A percentile compares a stretch with the other conserved stretches of the same genome.
These are phyloP conservation scores for Perca fluviatilis DNA, from an alignment of 2,113 vertebrate genomes.

Conservation along the genomic window DNA sequence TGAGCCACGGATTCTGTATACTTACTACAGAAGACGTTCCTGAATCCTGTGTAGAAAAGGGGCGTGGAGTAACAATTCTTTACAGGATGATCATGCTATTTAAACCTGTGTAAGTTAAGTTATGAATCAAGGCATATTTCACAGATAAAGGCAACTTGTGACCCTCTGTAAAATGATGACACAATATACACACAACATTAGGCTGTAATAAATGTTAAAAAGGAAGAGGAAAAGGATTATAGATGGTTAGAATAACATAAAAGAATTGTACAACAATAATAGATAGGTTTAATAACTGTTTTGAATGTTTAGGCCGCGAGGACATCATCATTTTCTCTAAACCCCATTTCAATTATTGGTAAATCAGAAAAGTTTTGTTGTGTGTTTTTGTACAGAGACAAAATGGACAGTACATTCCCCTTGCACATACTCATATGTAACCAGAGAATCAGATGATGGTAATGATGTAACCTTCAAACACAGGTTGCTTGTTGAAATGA, in stretches of 20 bases:
- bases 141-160: too few relatives aligned
- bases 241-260: too few relatives aligned
- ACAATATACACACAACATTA: too few relatives aligned
- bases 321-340: too few relatives aligned
- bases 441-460: conserved; percentile 61
- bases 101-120: not conserved
- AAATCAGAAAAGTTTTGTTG: conserved; percentile 26
- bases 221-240: too few relatives aligned
- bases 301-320: too few relatives aligned
- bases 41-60: not conserved
- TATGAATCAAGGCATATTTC: not conserved
- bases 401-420: not conserved
- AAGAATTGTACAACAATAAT: too few relatives aligned
- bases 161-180: too few relatives aligned
- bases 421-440: conserved; percentile 21
- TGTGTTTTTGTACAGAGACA: not conserved
- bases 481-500: conserved; percentile 47
- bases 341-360: not conserved
- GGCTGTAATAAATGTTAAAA: too few relatives aligned
- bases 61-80: too few relatives aligned
- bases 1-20: not conserved
- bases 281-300: too few relatives aligned
- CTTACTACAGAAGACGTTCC: not conserved
- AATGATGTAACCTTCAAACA: conserved; percentile 59
- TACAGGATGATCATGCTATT: not conserved